Evolutionary conservation across 2,888 invertebrate genomes (phyloP).

Genomic region (Scaptodrosophila latifasciaeformis): DNA sequence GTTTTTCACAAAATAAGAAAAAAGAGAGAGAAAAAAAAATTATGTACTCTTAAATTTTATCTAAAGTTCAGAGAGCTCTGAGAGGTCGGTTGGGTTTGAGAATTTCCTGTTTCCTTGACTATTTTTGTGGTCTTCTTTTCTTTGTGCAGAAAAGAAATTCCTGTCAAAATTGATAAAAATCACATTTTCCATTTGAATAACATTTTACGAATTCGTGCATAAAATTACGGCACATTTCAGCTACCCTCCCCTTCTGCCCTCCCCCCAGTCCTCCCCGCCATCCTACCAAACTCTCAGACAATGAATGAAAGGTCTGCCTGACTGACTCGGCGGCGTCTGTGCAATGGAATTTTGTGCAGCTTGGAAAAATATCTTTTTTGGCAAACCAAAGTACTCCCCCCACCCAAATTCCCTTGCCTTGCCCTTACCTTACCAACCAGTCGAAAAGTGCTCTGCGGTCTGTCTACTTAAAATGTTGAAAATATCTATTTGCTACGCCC

Average conservation of each 20-base stretch:
- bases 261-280: slow-evolving; percentile 8
- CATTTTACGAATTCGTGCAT: slow-evolving; percentile 74
- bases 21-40: no score
- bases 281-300: background rate
- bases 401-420: background rate
- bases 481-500: slow-evolving; percentile 67
- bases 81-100: no score
- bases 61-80: no score
- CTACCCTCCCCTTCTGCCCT: slow-evolving; percentile 9
- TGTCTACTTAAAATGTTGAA: slow-evolving; percentile 64
- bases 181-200: slow-evolving; percentile 74
- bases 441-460: no score
- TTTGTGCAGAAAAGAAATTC: slow-evolving; percentile 58
- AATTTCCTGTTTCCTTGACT: background rate
- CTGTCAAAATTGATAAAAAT: slow-evolving; percentile 74
- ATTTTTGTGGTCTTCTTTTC: no score
- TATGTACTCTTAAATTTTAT: no score
- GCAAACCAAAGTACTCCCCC: slow-evolving; percentile 36
- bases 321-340: slow-evolving; percentile 10
- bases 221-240: slow-evolving; percentile 61
- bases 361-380: slow-evolving; percentile 38
- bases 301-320: background rate
- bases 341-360: slow-evolving; percentile 57
- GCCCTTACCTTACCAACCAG: no score
- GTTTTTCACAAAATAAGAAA: no score